phyloP scores from a whole-genome alignment of 2,888 invertebrate genomes.

The Melanargia galathea region DNA sequence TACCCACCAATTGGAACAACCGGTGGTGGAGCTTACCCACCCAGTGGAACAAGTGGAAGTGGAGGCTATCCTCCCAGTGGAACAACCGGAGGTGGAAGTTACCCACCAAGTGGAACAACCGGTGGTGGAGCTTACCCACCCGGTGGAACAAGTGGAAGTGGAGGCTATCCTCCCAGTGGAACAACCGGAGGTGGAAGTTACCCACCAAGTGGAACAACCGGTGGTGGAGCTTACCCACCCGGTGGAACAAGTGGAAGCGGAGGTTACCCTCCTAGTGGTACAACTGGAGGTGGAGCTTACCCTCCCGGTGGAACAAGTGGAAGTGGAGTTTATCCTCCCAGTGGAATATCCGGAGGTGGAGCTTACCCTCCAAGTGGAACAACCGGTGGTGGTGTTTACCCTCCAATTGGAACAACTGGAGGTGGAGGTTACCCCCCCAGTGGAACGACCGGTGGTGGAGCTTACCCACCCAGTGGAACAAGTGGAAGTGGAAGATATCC shows the following conservation, averaged over 20 bases:
- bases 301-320: neutral
- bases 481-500: neutral
- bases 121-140: neutral
- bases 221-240: constrained; percentile 15
- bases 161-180: neutral
- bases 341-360: constrained; percentile 1
- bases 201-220: constrained; percentile 8
- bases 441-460: neutral
- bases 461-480: neutral
- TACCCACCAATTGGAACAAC: constrained; percentile 2
- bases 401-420: constrained; percentile 26
- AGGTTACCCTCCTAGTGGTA: constrained; percentile 1
- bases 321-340: constrained; percentile 2
- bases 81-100: neutral
- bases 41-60: constrained; percentile 1
- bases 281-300: neutral
- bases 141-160: neutral
- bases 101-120: neutral
- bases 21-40: neutral
- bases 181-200: constrained; percentile 16
- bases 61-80: neutral
- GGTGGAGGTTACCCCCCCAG: constrained; percentile 5
- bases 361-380: constrained; percentile 12
- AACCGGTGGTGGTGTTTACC: constrained; percentile 22
- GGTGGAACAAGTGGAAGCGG: constrained; percentile 10